Conservation (phyloP, 2,113 vertebrate genomes). For the Psettodes erumei region DNA sequence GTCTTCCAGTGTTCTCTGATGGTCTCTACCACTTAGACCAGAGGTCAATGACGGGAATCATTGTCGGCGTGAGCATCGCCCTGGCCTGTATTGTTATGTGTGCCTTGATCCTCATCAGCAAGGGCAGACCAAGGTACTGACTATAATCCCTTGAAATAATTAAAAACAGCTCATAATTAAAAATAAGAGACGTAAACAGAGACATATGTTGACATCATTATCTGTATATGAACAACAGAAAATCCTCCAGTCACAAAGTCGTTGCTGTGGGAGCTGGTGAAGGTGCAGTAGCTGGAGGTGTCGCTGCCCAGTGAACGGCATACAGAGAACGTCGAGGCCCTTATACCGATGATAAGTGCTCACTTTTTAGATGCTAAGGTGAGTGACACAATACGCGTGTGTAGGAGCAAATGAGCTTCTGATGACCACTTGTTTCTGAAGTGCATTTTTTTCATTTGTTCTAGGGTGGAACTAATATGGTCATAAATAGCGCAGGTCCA, state of each 20-base stretch:
- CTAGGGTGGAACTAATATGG: conserved; percentile 87
- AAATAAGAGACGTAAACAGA: background rate
- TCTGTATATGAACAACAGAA: conserved; percentile 79
- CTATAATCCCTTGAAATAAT: background rate
- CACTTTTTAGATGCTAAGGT: conserved; percentile 91
- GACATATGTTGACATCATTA: background rate
- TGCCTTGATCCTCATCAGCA: conserved; percentile 91
- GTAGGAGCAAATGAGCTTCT: background rate
- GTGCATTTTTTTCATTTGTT: conserved; percentile 24
- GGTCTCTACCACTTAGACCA: conserved; percentile 91
- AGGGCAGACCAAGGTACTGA: conserved; percentile 89
- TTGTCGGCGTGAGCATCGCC: conserved; percentile 94
- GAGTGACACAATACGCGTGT: conserved; percentile 33
- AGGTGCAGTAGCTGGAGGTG: conserved; percentile 68
- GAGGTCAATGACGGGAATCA: conserved; percentile 93
- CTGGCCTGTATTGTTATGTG: conserved; percentile 94
- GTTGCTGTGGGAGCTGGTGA: conserved; percentile 78
- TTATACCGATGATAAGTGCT: conserved; percentile 83
- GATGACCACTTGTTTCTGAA: background rate
- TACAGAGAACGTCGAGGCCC: conserved; percentile 82
- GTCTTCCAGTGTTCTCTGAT: conserved; percentile 85
- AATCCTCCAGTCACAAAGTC: conserved; percentile 87
- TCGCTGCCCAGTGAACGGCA: conserved; percentile 75
- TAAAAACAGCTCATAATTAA: background rate
- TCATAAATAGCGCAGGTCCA: conserved; percentile 86